Percentiles rank a stretch among this genome's conserved stretches.
Conservation (phyloP, 2,113 vertebrate species). For the Ploceus nigricollis region DNA sequence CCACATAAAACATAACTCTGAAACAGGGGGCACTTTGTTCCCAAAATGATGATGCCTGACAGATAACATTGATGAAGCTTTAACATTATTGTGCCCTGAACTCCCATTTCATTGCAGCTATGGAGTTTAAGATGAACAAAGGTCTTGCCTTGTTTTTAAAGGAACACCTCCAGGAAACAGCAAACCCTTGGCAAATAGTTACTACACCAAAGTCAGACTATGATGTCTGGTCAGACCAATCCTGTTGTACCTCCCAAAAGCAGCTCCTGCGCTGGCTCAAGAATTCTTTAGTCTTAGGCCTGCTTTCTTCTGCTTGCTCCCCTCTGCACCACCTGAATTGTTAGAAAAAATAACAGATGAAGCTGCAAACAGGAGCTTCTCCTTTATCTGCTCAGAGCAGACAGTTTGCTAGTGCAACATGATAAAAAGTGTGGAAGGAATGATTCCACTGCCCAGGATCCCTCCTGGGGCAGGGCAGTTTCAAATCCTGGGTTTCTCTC, state of each 20-base stretch:
- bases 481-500: background rate
- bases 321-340: background rate
- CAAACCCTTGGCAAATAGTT: background rate
- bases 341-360: background rate
- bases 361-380: background rate
- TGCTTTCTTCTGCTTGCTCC: background rate
- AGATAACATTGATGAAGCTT: slow-evolving; percentile 26
- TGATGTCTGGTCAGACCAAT: background rate
- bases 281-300: background rate
- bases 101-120: background rate
- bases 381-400: background rate
- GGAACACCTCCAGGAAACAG: background rate
- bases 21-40: background rate
- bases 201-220: background rate
- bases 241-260: background rate
- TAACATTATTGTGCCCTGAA: slow-evolving; percentile 30
- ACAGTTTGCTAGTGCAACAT: background rate
- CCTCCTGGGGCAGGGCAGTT: background rate
- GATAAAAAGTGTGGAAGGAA: background rate
- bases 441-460: accelerated
- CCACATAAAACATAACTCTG: background rate
- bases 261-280: background rate
- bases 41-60: background rate
- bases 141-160: slow-evolving; percentile 17
- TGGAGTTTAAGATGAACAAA: background rate